These are phyloP conservation scores for Parotia lawesii DNA, from an alignment of 2,113 vertebrate species.

Conservation along the genomic window DNA sequence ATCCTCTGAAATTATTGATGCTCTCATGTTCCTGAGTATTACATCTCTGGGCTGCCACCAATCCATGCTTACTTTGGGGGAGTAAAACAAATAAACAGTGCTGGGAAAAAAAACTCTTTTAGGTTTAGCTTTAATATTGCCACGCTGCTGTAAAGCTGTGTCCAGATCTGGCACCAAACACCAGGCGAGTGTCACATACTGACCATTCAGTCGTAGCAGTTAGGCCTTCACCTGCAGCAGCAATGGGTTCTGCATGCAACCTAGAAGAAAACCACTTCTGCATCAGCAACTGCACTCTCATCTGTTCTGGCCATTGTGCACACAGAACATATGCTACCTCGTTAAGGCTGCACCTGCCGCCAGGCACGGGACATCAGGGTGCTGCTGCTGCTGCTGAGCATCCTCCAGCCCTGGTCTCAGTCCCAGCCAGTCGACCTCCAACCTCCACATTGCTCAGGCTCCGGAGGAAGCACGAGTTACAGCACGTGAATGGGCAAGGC, in stretches of 20 bases:
- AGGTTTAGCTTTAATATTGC: background rate
- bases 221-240: background rate
- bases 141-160: background rate
- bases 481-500: accelerated
- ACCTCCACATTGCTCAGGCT: background rate
- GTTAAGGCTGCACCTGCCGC: background rate
- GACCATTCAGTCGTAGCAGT: background rate
- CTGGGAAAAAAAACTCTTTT: background rate
- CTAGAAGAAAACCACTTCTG: background rate
- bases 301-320: background rate
- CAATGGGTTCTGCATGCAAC: accelerated
- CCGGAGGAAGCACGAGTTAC: background rate
- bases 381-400: background rate
- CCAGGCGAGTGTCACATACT: background rate
- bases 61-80: background rate
- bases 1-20: background rate
- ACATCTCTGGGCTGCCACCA: background rate
- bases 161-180: background rate
- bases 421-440: too few relatives aligned
- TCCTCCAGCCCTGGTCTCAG: background rate
- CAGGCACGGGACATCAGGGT: background rate
- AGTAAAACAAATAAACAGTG: background rate
- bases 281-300: background rate
- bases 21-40: background rate
- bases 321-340: accelerated